Evolutionary conservation across 2,888 invertebrate species (phyloP), one percentile per base, ranked within the genome.

Genomic region (Dryadula phaetusa): DNA sequence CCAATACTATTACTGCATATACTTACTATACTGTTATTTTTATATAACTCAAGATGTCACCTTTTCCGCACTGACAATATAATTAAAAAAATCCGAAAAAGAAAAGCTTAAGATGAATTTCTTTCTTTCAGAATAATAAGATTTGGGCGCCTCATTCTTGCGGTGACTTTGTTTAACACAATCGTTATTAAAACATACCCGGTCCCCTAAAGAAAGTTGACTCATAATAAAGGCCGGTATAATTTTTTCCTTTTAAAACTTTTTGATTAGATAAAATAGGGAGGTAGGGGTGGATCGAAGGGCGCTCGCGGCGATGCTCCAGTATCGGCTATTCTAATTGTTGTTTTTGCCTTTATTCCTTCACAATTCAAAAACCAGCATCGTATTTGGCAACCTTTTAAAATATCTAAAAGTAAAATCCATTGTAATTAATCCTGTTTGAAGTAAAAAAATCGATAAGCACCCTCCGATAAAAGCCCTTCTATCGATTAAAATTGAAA

Each of bases 191-290:
- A 92, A 92, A 92, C 90, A 90, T 88, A 91, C 88, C 87, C 89
- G 80, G 82, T 89, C 91, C 92, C 90, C 86, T 83, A 82, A 88
- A 85, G 88, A 91, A 92, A 92, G 88, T 91, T 91, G 91, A 90
- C 90, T 92, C 90, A 91, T 92, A 92, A 92, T 92, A 92, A 92
- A 92, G 91, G 91, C 88, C 85, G 85, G 93, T 84, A 92, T 92
- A 93, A 93, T 93, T 93, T 70, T 93, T 93, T 93, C 90, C 92
- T 92, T 93, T 92, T 92, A 92, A 93, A 93, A 93, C 91, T 93
- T 93, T 93, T 93, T 93, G 93, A 93, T 93, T 93, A 93, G 93
- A 93, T 93, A 91, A 92, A 93, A 93, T 89, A 88, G 92, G 92
- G 93, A 87, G 92, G 87, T 76, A 75, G 76, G 82, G 87, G 87